These are phyloP conservation scores for Mesochorus sp. DNA, from an alignment of 2,888 invertebrate genomes.

Conservation along the genomic window DNA sequence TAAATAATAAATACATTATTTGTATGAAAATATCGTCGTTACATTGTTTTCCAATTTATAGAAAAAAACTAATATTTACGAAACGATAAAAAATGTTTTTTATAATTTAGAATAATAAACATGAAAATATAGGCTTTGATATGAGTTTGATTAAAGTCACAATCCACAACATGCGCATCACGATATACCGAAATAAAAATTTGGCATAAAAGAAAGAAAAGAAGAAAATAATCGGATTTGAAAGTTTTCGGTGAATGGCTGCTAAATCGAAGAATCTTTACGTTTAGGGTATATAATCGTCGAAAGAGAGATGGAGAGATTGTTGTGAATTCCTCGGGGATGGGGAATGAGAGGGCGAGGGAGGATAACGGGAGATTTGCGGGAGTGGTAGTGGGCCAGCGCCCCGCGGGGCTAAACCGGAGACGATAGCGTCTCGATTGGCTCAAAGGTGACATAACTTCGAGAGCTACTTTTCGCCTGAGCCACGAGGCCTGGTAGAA, in stretches of 20 bases:
- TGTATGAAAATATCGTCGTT: no score
- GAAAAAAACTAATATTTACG: no score
- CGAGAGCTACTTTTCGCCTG: constrained; percentile 36
- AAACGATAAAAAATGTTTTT: no score
- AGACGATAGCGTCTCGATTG: constrained; percentile 38
- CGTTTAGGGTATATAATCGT: background rate
- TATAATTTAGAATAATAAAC: no score
- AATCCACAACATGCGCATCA: no score
- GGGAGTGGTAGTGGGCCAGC: constrained; percentile 27
- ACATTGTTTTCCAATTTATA: no score
- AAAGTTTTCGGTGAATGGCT: background rate
- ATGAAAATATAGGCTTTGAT: no score
- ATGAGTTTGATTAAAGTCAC: no score
- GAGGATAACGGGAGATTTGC: constrained; percentile 30
- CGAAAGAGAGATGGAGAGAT: constrained; percentile 46
- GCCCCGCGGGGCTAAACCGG: constrained; percentile 1
- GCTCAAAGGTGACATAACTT: constrained; percentile 37
- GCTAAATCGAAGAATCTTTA: background rate
- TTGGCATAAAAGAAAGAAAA: background rate
- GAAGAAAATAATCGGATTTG: constrained; percentile 42
- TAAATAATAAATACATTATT: no score
- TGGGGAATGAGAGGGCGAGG: background rate
- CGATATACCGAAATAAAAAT: background rate
- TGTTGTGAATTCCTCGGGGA: constrained; percentile 30
- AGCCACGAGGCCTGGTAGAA: background rate